Evolutionary conservation across 2,113 vertebrate genomes (phyloP).

Genomic region (Parotia lawesii): DNA sequence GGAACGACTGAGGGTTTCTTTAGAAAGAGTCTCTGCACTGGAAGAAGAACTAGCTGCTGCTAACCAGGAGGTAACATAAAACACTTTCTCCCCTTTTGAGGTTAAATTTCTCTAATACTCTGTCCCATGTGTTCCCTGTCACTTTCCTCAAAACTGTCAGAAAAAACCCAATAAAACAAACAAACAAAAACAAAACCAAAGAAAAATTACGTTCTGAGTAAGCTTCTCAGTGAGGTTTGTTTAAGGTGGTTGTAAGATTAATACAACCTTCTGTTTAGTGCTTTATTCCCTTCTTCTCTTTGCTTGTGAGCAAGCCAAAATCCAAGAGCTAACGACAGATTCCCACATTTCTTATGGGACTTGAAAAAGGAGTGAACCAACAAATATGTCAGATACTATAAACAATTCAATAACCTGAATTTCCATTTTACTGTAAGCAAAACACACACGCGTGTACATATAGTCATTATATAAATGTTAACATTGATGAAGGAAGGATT

Average conservation of each 20-base stretch:
- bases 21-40: slow-evolving; percentile 94
- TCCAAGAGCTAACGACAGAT: background rate
- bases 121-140: slow-evolving; percentile 50
- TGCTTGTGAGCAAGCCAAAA: background rate
- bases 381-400: background rate
- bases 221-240: background rate
- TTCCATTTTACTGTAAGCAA: background rate
- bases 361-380: background rate
- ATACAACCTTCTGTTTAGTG: background rate
- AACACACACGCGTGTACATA: background rate
- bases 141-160: slow-evolving; percentile 54
- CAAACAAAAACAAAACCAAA: background rate
- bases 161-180: background rate
- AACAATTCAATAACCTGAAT: background rate
- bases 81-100: slow-evolving; percentile 69
- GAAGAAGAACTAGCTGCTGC: slow-evolving; percentile 94
- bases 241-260: slow-evolving; percentile 4
- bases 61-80: slow-evolving; percentile 91
- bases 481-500: background rate
- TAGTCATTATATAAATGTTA: background rate
- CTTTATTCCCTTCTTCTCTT: slow-evolving; percentile 1
- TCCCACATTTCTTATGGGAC: background rate
- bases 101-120: slow-evolving; percentile 48
- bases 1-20: slow-evolving; percentile 93
- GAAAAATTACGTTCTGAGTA: background rate